These are phyloP conservation scores for Thecophora atra DNA, from an alignment of 2,888 invertebrate genomes.

Conservation along the genomic window DNA sequence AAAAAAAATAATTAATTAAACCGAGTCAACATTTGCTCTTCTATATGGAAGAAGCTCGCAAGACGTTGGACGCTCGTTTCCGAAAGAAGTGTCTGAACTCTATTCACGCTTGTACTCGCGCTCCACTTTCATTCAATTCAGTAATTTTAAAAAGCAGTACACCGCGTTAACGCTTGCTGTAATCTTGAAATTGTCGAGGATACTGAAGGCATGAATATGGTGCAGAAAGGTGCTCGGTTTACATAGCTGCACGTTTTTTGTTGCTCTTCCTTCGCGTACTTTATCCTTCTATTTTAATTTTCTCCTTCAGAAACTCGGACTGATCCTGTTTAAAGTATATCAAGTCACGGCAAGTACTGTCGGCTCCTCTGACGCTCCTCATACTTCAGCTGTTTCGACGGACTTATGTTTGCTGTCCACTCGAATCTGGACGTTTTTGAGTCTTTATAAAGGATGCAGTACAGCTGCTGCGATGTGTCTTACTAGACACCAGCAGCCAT, in stretches of 20 bases:
- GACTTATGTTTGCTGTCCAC: constrained; percentile 28
- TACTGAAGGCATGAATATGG: background rate
- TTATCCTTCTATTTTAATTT: constrained; percentile 23
- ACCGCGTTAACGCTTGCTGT: background rate
- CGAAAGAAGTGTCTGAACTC: background rate
- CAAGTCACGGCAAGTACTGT: background rate
- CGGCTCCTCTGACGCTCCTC: background rate
- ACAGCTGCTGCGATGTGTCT: background rate
- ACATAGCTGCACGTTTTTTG: constrained; percentile 10
- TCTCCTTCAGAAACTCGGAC: background rate
- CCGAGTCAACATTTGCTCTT: no score
- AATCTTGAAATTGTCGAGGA: background rate
- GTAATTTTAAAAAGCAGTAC: background rate
- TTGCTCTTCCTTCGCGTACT: background rate
- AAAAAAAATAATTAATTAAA: background rate
- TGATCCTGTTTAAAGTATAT: background rate
- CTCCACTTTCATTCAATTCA: background rate
- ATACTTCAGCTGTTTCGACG: background rate
- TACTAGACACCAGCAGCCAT: constrained; percentile 29
- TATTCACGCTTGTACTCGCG: background rate
- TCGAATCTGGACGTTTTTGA: constrained; percentile 16
- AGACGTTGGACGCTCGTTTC: background rate
- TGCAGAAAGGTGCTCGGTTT: constrained; percentile 13
- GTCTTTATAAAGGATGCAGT: background rate
- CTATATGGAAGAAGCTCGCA: no score